phyloP scores from a whole-genome alignment of 2,113 vertebrate species.

The Tringa solitaria region DNA sequence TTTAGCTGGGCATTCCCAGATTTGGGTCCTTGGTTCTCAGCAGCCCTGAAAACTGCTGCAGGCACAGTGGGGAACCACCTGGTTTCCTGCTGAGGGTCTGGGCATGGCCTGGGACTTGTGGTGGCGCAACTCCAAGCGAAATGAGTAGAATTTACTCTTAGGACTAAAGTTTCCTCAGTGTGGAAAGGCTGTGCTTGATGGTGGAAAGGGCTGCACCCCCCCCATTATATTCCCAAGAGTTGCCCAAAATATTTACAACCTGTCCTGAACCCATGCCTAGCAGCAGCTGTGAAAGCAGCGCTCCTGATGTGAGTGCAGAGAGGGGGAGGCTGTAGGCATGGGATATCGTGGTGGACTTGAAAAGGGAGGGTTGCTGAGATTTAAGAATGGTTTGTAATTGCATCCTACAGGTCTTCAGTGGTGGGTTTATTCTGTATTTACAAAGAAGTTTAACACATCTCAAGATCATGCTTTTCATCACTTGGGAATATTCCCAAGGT shows the following conservation, averaged over 20 bases:
- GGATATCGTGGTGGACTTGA: background rate
- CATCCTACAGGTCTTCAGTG: background rate
- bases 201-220: background rate
- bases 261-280: background rate
- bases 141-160: background rate
- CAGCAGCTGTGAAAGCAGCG: background rate
- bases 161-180: background rate
- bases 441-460: background rate
- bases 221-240: background rate
- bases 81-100: background rate
- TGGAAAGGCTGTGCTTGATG: background rate
- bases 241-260: fast-evolving
- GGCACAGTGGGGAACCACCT: fast-evolving
- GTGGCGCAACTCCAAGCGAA: background rate
- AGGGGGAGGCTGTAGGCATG: background rate
- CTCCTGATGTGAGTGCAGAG: too few species aligned
- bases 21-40: background rate
- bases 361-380: background rate
- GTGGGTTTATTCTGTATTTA: background rate
- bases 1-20: background rate
- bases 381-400: background rate
- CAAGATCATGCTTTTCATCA: background rate
- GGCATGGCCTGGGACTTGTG: background rate
- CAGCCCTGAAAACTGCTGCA: background rate
- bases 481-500: background rate